phyloP scores from a whole-genome alignment of 53 echinoderm and acorn worm species.

The Glandiceps talaboti region DNA sequence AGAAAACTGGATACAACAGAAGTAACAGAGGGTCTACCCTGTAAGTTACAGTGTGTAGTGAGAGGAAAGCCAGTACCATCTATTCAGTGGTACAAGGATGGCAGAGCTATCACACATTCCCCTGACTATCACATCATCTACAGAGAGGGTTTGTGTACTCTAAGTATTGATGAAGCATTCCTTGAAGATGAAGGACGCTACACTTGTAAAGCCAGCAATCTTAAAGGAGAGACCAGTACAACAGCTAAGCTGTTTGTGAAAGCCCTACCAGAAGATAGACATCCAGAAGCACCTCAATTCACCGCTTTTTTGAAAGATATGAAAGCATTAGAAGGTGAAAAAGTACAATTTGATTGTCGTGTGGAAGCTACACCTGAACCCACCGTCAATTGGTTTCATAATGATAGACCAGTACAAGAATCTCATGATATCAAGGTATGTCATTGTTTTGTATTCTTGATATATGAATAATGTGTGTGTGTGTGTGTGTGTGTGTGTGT shows the following conservation, averaged over 20 bases:
- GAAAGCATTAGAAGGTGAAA: constrained; percentile 11
- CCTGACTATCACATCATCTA: constrained; percentile 55
- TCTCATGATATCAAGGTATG: constrained; percentile 16
- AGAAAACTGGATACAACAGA: neutral
- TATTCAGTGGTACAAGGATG: constrained; percentile 88
- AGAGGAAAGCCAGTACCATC: constrained; percentile 32
- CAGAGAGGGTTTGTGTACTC: constrained; percentile 38
- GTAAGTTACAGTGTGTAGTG: constrained; percentile 37
- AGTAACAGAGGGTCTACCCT: constrained; percentile 5
- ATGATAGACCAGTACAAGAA: constrained; percentile 34
- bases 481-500: too few species aligned
- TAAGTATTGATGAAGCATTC: constrained; percentile 39
- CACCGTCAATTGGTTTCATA: constrained; percentile 48
- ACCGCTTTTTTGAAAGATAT: constrained; percentile 4
- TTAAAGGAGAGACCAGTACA: constrained; percentile 51
- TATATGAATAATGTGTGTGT: too few species aligned
- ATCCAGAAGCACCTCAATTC: constrained; percentile 4
- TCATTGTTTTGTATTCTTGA: too few species aligned
- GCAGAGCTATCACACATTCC: constrained; percentile 32
- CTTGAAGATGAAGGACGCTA: constrained; percentile 70
- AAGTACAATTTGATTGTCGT: constrained; percentile 26
- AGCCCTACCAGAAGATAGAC: constrained; percentile 2
- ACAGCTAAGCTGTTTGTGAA: constrained; percentile 22
- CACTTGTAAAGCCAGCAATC: constrained; percentile 51
- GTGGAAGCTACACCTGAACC: constrained; percentile 33